These are phyloP conservation scores for Drosophila azteca DNA, from an alignment of 1,140 invertebrate species.

Conservation along the genomic window DNA sequence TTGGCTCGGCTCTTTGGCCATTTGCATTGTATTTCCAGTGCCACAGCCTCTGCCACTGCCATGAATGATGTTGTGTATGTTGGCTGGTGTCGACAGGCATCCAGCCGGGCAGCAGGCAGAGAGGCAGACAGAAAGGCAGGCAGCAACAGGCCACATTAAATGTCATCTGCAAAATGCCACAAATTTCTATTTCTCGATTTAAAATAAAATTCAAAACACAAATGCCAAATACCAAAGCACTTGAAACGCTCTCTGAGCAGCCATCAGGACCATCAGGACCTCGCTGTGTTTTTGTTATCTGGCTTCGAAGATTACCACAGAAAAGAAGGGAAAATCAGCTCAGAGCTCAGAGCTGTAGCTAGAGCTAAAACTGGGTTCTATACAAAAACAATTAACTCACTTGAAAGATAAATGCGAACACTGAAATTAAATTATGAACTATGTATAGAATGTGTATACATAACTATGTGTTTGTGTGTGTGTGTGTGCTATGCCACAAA, in stretches of 20 bases:
- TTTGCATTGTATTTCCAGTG: conserved; percentile 18
- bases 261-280: conserved; percentile 5
- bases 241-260: conserved; percentile 7
- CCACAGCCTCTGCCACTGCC: too few species aligned
- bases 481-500: background rate
- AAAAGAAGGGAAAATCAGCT: conserved; percentile 2
- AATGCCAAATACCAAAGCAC: conserved; percentile 2
- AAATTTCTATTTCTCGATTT: conserved; percentile 13
- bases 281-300: background rate
- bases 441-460: background rate
- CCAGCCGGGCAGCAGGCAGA: background rate
- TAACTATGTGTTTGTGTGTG: too few species aligned
- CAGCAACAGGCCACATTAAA: conserved; percentile 28
- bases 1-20: conserved; percentile 7
- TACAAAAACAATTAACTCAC: conserved; percentile 28
- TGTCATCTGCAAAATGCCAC: conserved; percentile 31
- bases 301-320: conserved; percentile 9
- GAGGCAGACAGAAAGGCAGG: background rate
- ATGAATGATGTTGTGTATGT: conserved; percentile 23
- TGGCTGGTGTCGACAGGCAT: conserved; percentile 53
- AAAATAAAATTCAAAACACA: conserved; percentile 30
- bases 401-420: conserved; percentile 35
- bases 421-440: conserved; percentile 36
- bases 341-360: background rate
- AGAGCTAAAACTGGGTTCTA: background rate